Base-by-base conservation (phyloP, 2,113 vertebrate species). In the Dascyllus trimaculatus region DNA sequence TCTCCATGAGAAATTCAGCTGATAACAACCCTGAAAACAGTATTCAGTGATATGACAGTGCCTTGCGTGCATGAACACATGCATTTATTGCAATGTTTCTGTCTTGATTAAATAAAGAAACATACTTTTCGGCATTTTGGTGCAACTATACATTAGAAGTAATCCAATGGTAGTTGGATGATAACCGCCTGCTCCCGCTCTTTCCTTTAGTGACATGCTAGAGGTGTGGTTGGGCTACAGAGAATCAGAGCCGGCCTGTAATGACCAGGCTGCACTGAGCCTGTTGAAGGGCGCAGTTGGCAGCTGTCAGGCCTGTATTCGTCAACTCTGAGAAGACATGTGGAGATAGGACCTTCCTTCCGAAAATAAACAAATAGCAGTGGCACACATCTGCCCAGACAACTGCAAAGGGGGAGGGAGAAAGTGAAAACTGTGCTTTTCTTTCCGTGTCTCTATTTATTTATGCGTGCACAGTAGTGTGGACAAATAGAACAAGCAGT, bases 301-400 rank as follows among this genome's bases (percentile, higher is more conserved):
- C 92, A 93, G 92, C 92, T 93, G 93, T 91, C 91, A 90, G 80
- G 68, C 76, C 40, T 82, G 60, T 85, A 77, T 93, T 91, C 86
- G 84, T 88, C 91, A 85, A 84, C 89, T 91, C 86, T 22, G 79
- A 65, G 76, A 68, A 84, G 90, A 93, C 84, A 80, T 89, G 89
- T 22, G 52, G 85, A 91, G 88, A 90, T 89, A 87, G 85, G 79
- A 89, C 80, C 84, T 85, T 86, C 78, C 91, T 80, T 75, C 83
- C 83, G 61, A 88, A 89, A 90, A 93, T 91, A 93, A 94, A 93
- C 84, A 93, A 92, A 93, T 77, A 86, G 78, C 24, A 45, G 67
- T 85, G 84, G 79, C 85, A 85, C 76, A 84, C 83, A 90, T 90
- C 80, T 71, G 80, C 60, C 64, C 66, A 76, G 78, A 53, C 80